Evolutionary conservation across 2,113 vertebrate species (phyloP), one percentile per base, ranked within the genome.

Genomic region (Protomyctophum bolini): DNA sequence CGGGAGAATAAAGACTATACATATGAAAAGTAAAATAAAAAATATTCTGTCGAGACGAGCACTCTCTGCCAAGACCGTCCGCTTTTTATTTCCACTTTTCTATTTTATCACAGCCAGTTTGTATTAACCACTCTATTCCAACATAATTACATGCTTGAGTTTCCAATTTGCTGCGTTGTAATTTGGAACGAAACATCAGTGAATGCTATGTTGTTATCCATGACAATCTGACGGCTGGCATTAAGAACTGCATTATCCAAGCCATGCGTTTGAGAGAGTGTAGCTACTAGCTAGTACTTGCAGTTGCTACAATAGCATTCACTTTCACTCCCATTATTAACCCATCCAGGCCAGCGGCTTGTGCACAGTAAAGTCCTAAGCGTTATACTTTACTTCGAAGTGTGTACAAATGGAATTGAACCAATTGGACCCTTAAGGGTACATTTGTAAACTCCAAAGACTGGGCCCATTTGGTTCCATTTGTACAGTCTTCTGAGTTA

Each of bases 81-180:
- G 15, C 54, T 76, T 60, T 75, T 75, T 50, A 58, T 66, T 59
- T 57, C 48, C 21, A 41, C 33, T 75, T 75, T 76, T 75, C 60
- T 70, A 73, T 63, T 79, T 77, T 68, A 74, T 80, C 74, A 77
- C 73, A 83, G 85, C 68, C 78, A 77, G 83, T 86, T 90, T 83
- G 87, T 70, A 87, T 80, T 86, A 87, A 83, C 82, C 74, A 79
- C 74, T 83, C 75, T 74, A 76, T 83, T 86, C 77, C 76, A 63
- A 79, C 77, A 77, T 90, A 92, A 92, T 92, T 90, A 89, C 89
- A 91, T 91, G 88, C 90, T 89, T 88, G 78, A 84, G 78, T 87
- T 88, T 90, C 86, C 88, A 86, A 89, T 92, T 91, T 90, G 76
- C 82, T 84, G 55, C 49, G 67, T 89, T 91, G 88, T 90, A 84